phyloP scores from a whole-genome alignment of 2,888 invertebrate genomes.

The Agrilus cyanescens region DNA sequence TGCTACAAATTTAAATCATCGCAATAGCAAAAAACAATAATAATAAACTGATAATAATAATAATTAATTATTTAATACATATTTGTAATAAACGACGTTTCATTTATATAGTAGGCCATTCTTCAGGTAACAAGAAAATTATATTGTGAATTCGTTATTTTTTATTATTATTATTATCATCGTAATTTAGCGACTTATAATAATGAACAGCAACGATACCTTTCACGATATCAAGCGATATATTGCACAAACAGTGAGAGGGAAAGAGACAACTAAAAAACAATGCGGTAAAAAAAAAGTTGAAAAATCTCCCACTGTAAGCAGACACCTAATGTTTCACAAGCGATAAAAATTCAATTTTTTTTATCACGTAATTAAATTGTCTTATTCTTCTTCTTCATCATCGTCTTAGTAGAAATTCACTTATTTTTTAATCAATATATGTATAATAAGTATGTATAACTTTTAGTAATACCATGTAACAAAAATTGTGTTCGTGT shows the following conservation, averaged over 20 bases:
- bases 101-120: too few species aligned
- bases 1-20: too few species aligned
- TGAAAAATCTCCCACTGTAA: conserved; percentile 12
- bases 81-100: too few species aligned
- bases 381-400: too few species aligned
- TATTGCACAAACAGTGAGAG: conserved; percentile 29
- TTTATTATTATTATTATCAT: too few species aligned
- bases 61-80: too few species aligned
- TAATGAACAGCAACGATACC: conserved; percentile 28
- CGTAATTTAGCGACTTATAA: conserved; percentile 27
- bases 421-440: background rate
- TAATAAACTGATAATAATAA: too few species aligned
- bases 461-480: conserved; percentile 3
- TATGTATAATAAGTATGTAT: conserved; percentile 9
- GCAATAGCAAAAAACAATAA: too few species aligned
- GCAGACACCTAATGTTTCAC: conserved; percentile 8
- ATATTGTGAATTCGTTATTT: too few species aligned
- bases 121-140: conserved; percentile 6
- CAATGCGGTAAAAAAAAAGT: conserved; percentile 16
- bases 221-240: conserved; percentile 23
- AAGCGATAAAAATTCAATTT: background rate
- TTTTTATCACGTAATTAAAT: too few species aligned
- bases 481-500: too few species aligned
- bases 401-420: too few species aligned
- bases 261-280: conserved; percentile 16